Conservation (phyloP, 2,113 vertebrate species). For the Microcebus tavaratra region DNA sequence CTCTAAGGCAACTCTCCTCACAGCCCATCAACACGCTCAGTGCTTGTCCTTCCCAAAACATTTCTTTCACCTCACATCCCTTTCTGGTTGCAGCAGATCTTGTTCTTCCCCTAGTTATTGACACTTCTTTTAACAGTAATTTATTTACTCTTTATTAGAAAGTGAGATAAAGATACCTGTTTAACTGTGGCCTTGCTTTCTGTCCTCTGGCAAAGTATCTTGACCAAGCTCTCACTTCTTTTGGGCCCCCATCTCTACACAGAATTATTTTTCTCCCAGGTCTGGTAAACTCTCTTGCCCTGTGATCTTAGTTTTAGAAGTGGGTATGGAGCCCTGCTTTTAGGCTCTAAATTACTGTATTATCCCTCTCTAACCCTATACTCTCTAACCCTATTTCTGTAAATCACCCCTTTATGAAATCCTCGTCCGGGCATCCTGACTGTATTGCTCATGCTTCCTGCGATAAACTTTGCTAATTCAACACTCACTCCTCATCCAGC, state of each 20-base stretch:
- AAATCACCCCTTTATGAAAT: not conserved
- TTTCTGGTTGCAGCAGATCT: not conserved
- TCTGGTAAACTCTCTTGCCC: fast-evolving
- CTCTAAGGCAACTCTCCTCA: not conserved
- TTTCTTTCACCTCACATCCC: not conserved
- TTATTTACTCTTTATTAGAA: not conserved
- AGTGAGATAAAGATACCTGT: not conserved
- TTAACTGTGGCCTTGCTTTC: not conserved
- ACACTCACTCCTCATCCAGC: not conserved
- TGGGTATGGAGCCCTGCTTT: not conserved
- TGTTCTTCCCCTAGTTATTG: not conserved
- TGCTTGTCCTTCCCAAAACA: not conserved
- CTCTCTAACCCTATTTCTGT: not conserved
- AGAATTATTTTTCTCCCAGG: not conserved
- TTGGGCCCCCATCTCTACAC: not conserved
- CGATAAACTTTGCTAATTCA: conserved; percentile 8
- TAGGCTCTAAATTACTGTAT: not conserved
- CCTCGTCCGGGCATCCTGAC: not conserved
- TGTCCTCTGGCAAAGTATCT: not conserved
- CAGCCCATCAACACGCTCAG: not conserved
- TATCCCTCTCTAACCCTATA: not conserved
- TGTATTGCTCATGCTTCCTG: not conserved
- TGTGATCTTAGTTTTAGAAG: not conserved
- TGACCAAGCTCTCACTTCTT: not conserved
- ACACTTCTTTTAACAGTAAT: not conserved